Percentiles rank a stretch among this genome's conserved stretches.
Conservation (phyloP, 2,888 invertebrate genomes). For the Clistopyga incitator region DNA sequence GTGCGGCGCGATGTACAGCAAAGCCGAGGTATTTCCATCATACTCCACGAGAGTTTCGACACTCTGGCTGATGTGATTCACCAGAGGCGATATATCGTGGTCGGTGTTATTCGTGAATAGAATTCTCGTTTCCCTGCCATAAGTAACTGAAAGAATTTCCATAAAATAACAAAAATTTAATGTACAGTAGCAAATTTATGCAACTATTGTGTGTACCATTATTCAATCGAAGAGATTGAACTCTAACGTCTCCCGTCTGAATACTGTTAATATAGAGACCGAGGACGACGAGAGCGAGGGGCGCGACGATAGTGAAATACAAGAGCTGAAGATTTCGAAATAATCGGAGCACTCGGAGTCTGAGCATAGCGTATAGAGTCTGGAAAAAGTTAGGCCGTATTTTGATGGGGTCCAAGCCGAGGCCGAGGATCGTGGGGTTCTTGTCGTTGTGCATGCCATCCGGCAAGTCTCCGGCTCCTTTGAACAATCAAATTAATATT, state of each 20-base stretch:
- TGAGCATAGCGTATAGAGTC: slow-evolving; percentile 89
- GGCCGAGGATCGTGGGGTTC: slow-evolving; percentile 86
- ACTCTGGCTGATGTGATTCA: slow-evolving; percentile 78
- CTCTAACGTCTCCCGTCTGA: slow-evolving; percentile 87
- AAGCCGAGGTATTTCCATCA: slow-evolving; percentile 88
- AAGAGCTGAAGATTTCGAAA: slow-evolving; percentile 90
- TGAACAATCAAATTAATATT: slow-evolving; percentile 54
- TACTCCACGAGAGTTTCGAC: slow-evolving; percentile 85
- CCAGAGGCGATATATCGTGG: slow-evolving; percentile 81
- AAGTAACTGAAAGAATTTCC: slow-evolving; percentile 84
- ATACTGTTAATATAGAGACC: slow-evolving; percentile 88
- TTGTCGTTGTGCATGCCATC: slow-evolving; percentile 85
- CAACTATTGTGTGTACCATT: slow-evolving; percentile 85
- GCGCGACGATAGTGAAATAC: slow-evolving; percentile 90
- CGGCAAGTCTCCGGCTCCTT: slow-evolving; percentile 85
- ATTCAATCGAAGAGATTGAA: slow-evolving; percentile 88
- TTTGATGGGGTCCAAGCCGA: slow-evolving; percentile 88
- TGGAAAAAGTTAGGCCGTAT: slow-evolving; percentile 88
- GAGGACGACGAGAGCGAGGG: slow-evolving; percentile 88
- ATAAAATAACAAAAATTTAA: too few relatives aligned
- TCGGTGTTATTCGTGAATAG: slow-evolving; percentile 87
- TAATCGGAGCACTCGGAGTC: slow-evolving; percentile 88
- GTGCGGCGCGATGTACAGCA: slow-evolving; percentile 88
- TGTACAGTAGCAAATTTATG: too few relatives aligned
- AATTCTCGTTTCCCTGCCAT: slow-evolving; percentile 86